Conservation (phyloP, 1,140 invertebrate species). For the Condylostylus longicornis region DNA sequence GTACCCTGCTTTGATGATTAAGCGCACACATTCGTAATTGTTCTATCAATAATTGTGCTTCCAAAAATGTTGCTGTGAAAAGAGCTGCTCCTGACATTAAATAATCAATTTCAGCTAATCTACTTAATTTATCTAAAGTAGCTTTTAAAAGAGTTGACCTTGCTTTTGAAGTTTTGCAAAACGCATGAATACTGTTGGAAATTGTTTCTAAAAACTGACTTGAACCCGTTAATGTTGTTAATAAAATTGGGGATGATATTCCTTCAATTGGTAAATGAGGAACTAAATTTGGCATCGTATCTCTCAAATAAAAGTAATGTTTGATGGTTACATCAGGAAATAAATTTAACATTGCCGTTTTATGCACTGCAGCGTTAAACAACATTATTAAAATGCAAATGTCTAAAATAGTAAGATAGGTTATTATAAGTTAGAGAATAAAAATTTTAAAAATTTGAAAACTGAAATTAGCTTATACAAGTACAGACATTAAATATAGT, state of each 20-base stretch:
- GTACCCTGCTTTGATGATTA: slow-evolving; percentile 21
- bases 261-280: slow-evolving; percentile 59
- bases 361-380: slow-evolving; percentile 82
- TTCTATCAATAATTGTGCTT: slow-evolving; percentile 41
- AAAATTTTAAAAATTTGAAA: too few relatives aligned
- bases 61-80: slow-evolving; percentile 71
- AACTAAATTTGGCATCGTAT: slow-evolving; percentile 85
- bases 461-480: slow-evolving; percentile 4
- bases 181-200: slow-evolving; percentile 51
- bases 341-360: slow-evolving; percentile 78
- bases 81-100: slow-evolving; percentile 66
- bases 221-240: slow-evolving; percentile 27
- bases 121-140: slow-evolving; percentile 53
- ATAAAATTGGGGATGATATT: slow-evolving; percentile 16
- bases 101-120: slow-evolving; percentile 72
- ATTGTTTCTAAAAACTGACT: slow-evolving; percentile 53
- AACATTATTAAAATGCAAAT: slow-evolving; percentile 83
- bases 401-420: too few relatives aligned
- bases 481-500: background rate
- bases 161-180: slow-evolving; percentile 35
- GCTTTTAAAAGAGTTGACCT: slow-evolving; percentile 45
- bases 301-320: slow-evolving; percentile 89
- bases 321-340: slow-evolving; percentile 82
- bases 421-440: too few relatives aligned
- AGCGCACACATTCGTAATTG: slow-evolving; percentile 26